phyloP scores from a whole-genome alignment of 2,113 vertebrate species.

The Amphiprion percula region DNA sequence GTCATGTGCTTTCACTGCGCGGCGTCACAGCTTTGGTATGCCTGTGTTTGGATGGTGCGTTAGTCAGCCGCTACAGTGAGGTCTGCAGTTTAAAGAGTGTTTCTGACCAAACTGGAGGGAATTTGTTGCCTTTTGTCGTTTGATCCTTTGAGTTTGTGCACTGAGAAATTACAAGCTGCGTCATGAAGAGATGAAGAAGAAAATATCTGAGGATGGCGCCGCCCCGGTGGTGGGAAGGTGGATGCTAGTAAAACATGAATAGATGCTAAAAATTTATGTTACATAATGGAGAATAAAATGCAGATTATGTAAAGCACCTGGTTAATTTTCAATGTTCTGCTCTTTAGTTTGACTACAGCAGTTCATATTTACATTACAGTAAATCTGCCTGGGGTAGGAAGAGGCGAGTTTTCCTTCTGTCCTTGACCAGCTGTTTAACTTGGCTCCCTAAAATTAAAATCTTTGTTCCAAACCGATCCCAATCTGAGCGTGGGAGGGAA shows the following conservation, averaged over 20 bases:
- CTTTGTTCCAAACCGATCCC: conserved; percentile 52
- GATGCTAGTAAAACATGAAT: neutral
- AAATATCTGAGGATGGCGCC: neutral
- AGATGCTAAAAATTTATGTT: neutral
- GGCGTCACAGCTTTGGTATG: conserved; percentile 57
- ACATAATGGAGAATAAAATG: too few species aligned
- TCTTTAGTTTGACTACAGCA: too few species aligned
- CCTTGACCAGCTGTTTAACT: conserved; percentile 59
- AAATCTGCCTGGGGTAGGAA: conserved; percentile 7
- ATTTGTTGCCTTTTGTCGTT: neutral
- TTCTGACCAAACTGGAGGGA: neutral
- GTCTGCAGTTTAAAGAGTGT: conserved; percentile 19
- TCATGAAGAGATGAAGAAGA: neutral
- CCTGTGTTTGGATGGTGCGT: conserved; percentile 55
- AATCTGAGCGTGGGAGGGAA: conserved; percentile 50
- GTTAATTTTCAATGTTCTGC: too few species aligned
- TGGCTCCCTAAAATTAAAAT: conserved; percentile 44
- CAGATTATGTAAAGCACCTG: too few species aligned
- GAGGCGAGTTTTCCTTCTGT: conserved; percentile 14
- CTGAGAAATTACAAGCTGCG: neutral
- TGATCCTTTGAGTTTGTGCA: neutral
- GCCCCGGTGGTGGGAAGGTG: neutral
- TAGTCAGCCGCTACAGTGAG: conserved; percentile 51
- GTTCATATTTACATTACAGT: too few species aligned
- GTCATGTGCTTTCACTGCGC: conserved; percentile 12